Percentiles rank a stretch among this genome's conserved stretches.
phyloP scores from a whole-genome alignment of 2,113 vertebrate genomes.

The Marmota flaviventris region DNA sequence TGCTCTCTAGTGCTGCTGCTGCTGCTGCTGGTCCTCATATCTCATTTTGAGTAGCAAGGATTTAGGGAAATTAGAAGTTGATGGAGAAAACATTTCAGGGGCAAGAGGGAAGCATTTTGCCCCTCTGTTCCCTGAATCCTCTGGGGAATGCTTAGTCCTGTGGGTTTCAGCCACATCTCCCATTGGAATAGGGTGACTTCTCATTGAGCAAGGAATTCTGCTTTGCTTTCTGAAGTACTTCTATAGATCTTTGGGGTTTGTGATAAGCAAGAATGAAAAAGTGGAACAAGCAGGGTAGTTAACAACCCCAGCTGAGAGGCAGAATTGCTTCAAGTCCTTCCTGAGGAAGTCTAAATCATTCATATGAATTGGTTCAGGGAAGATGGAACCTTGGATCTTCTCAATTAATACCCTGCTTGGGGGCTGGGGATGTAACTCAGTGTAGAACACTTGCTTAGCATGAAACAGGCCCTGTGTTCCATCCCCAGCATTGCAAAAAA shows the following conservation, averaged over 20 bases:
- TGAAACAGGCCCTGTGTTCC: too few relatives aligned
- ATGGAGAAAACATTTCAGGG: background rate
- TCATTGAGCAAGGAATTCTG: background rate
- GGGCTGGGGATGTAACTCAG: too few relatives aligned
- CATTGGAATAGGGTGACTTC: background rate
- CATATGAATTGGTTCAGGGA: background rate
- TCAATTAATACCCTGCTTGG: background rate
- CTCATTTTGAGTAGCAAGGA: background rate
- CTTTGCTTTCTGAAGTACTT: slow-evolving; percentile 56
- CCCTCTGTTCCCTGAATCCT: background rate
- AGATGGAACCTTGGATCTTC: background rate
- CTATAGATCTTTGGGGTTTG: background rate
- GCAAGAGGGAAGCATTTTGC: background rate
- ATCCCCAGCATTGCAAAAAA: too few relatives aligned
- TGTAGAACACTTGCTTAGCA: too few relatives aligned
- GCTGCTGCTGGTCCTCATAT: background rate
- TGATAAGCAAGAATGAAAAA: slow-evolving; percentile 47
- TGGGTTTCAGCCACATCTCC: background rate
- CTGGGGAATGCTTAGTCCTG: background rate
- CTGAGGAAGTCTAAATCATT: slow-evolving; percentile 47
- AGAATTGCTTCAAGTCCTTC: slow-evolving; percentile 49
- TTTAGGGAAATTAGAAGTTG: slow-evolving; percentile 38
- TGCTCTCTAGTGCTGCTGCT: background rate
- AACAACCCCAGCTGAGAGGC: slow-evolving; percentile 20
- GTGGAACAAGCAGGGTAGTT: background rate